Percentiles rank a stretch among this genome's conserved stretches.
phyloP scores from a whole-genome alignment of 2,797 vertebrate species.

The Smutsia gigantea region DNA sequence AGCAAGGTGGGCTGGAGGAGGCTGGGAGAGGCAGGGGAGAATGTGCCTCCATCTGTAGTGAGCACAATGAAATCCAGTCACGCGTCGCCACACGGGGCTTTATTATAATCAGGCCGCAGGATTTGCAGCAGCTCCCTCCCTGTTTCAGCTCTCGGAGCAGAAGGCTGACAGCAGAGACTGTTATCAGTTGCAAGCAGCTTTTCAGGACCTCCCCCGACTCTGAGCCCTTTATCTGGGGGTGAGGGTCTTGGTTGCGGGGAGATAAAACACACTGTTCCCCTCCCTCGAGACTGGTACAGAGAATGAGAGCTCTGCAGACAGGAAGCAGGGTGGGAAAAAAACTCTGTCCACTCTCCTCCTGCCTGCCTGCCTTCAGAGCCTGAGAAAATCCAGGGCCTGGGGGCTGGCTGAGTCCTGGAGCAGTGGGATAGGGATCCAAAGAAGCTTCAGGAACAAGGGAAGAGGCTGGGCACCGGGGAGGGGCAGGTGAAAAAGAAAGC shows the following conservation, averaged over 20 bases:
- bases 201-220: constrained; percentile 58
- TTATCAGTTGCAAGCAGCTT: constrained; percentile 83
- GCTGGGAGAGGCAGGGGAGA: neutral
- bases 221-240: constrained; percentile 82
- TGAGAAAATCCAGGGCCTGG: neutral
- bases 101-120: constrained; percentile 53
- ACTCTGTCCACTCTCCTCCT: neutral
- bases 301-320: neutral
- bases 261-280: constrained; percentile 70
- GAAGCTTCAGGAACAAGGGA: neutral
- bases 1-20: neutral
- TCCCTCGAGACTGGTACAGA: neutral
- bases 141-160: neutral
- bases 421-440: fast-evolving
- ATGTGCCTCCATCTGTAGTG: neutral
- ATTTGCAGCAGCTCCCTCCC: neutral
- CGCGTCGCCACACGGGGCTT: neutral
- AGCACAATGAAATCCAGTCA: constrained; percentile 69
- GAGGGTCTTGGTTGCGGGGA: constrained; percentile 77
- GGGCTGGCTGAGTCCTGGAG: neutral
- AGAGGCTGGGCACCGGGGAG: neutral
- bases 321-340: neutral
- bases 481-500: neutral
- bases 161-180: constrained; percentile 70
- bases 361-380: neutral